These are phyloP conservation scores for Gymnodraco acuticeps DNA, from an alignment of 2,797 vertebrate genomes.

Conservation along the genomic window DNA sequence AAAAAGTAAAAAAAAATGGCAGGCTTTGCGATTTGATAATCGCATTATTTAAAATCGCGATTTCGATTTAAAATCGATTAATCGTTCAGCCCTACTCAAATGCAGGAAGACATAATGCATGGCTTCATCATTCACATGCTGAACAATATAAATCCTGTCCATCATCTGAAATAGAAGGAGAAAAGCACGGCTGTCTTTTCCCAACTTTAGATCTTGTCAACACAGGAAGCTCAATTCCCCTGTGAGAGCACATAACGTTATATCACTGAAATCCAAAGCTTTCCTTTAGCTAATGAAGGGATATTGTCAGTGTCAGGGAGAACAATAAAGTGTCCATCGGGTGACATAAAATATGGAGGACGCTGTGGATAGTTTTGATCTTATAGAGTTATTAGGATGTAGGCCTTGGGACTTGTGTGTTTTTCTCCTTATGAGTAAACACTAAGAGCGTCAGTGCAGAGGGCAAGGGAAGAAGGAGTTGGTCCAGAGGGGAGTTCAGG, in stretches of 20 bases:
- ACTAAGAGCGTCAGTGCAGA: constrained; percentile 7
- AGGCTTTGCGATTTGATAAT: too few species aligned
- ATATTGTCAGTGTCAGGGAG: background rate
- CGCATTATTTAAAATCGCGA: too few species aligned
- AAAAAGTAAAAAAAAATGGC: too few species aligned
- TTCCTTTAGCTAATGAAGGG: constrained; percentile 7
- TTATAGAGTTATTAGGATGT: constrained; percentile 17
- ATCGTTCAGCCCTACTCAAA: too few species aligned
- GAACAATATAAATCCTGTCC: constrained; percentile 23
- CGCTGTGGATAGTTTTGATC: constrained; percentile 6
- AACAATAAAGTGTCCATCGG: background rate
- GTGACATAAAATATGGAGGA: background rate
- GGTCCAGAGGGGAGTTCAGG: constrained; percentile 45
- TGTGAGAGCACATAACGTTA: constrained; percentile 48
- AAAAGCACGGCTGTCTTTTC: constrained; percentile 44
- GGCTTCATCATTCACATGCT: constrained; percentile 14
- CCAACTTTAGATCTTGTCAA: constrained; percentile 63
- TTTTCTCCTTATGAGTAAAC: constrained; percentile 38
- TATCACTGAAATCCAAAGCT: constrained; percentile 12
- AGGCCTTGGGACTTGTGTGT: constrained; percentile 8
- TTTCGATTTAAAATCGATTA: too few species aligned
- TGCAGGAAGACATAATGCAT: constrained; percentile 12
- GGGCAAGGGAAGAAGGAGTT: constrained; percentile 8
- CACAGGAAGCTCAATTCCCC: constrained; percentile 80
- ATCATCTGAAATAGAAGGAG: constrained; percentile 1